Evolutionary conservation across 35 echinoderm and acorn worm species (phyloP).

Genomic region (Ophiothrix spiculata): DNA sequence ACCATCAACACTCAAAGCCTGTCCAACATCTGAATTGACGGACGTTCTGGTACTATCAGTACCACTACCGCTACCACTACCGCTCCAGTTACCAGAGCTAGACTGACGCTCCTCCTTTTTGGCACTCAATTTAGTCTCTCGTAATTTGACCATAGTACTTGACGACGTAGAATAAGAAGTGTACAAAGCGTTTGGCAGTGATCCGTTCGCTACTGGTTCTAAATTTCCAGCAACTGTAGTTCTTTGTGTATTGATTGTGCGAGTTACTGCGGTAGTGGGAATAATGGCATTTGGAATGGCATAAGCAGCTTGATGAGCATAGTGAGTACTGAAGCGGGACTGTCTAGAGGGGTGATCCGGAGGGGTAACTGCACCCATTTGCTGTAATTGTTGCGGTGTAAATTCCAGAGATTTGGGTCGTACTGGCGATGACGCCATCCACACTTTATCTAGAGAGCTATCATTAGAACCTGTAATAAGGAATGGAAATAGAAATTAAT

Average conservation of each 20-base stretch:
- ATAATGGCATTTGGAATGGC: slow-evolving; percentile 51
- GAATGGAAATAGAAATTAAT: too few relatives aligned
- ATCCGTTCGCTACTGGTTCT: background rate
- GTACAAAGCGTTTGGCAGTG: background rate
- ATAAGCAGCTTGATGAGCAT: slow-evolving; percentile 17
- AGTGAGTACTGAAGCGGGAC: background rate
- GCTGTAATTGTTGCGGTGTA: background rate
- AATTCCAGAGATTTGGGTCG: slow-evolving; percentile 26
- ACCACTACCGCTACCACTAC: slow-evolving; percentile 65
- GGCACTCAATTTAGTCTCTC: slow-evolving; percentile 47
- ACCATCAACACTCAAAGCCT: slow-evolving; percentile 22
- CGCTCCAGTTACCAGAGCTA: slow-evolving; percentile 99
- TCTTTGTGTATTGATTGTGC: slow-evolving; percentile 26
- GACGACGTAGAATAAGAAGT: slow-evolving; percentile 7
- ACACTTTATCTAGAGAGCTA: slow-evolving; percentile 17
- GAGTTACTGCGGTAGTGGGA: slow-evolving; percentile 14
- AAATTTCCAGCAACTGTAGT: background rate
- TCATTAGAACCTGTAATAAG: slow-evolving; percentile 23
- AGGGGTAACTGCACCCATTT: background rate
- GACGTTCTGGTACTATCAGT: slow-evolving; percentile 63
- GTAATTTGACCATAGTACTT: slow-evolving; percentile 46
- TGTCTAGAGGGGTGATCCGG: background rate
- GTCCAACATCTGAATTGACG: slow-evolving; percentile 72
- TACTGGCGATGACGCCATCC: slow-evolving; percentile 7
- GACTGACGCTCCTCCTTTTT: slow-evolving; percentile 86